A percentile compares a stretch with the other conserved stretches of the same genome.
Evolutionary conservation across 1,140 invertebrate genomes (phyloP).

Genomic region (Pseudomyrmex pallidus): DNA sequence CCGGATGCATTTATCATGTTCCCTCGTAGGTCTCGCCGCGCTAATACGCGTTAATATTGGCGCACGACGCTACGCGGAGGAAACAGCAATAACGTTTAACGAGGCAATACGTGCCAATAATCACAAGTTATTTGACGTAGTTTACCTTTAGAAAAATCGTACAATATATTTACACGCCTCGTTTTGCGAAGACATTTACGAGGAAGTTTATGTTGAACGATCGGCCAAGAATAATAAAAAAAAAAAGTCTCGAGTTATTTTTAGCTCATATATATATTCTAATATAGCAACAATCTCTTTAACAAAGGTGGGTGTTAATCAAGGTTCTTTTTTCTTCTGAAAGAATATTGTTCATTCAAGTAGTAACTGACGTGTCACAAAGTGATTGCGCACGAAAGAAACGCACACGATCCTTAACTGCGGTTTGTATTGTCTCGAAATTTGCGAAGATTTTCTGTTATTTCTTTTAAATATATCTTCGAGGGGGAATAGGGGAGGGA

Average conservation of each 20-base stretch:
- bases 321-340: too few species aligned
- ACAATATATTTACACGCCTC: neutral
- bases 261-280: neutral
- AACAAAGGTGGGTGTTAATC: too few species aligned
- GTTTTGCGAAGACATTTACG: neutral
- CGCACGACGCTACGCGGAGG: neutral
- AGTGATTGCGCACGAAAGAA: neutral
- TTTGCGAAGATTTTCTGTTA: slow-evolving; percentile 1
- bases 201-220: neutral
- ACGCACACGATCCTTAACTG: too few species aligned
- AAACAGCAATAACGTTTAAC: slow-evolving; percentile 13
- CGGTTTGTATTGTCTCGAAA: neutral
- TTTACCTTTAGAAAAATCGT: neutral
- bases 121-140: neutral
- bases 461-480: too few species aligned
- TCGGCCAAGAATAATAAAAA: neutral
- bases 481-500: neutral
- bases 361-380: neutral
- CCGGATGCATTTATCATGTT: slow-evolving; percentile 42
- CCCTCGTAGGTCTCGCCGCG: slow-evolving; percentile 4
- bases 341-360: neutral
- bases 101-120: slow-evolving; percentile 10
- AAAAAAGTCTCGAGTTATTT: neutral
- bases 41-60: neutral
- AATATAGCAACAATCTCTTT: too few species aligned